phyloP scores from a whole-genome alignment of 2,888 invertebrate species.

The Melanchra persicariae region DNA sequence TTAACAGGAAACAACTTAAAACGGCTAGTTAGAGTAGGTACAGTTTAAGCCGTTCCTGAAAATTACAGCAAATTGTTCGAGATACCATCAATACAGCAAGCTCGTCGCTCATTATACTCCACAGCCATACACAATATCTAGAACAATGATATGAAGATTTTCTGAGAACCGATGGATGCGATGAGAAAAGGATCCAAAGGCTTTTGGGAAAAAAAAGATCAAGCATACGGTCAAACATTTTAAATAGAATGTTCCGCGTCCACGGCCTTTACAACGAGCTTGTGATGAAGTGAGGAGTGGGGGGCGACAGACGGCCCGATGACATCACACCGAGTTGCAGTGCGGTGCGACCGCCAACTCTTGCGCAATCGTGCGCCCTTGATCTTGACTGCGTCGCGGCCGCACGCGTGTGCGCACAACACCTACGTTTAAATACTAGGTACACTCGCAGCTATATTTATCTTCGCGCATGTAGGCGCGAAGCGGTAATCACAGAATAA shows the following conservation, averaged over 20 bases:
- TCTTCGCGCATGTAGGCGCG: constrained; percentile 85
- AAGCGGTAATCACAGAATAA: constrained; percentile 82
- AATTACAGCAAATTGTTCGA: constrained; percentile 49
- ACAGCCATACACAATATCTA: constrained; percentile 27
- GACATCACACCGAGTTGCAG: constrained; percentile 89
- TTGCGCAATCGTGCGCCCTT: constrained; percentile 90
- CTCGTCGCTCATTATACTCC: constrained; percentile 24
- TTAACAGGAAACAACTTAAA: constrained; percentile 15
- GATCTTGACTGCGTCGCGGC: constrained; percentile 91
- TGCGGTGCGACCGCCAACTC: constrained; percentile 88
- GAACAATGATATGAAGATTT: constrained; percentile 45
- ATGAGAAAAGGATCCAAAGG: constrained; percentile 46
- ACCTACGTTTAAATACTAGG: constrained; percentile 80
- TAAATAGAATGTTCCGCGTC: constrained; percentile 86
- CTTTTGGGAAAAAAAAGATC: constrained; percentile 47
- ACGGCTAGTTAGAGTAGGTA: constrained; percentile 1
- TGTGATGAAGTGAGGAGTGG: constrained; percentile 75
- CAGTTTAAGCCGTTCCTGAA: constrained; percentile 37
- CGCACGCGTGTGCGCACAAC: constrained; percentile 86
- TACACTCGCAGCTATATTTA: constrained; percentile 86
- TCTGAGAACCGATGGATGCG: constrained; percentile 38
- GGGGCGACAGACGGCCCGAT: constrained; percentile 83
- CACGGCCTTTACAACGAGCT: constrained; percentile 82
- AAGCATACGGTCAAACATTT: constrained; percentile 74
- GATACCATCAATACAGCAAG: constrained; percentile 46